A percentile compares a stretch with the other conserved stretches of the same genome.
Conservation (phyloP, 2,113 vertebrate species). For the Paradisaea rubra region DNA sequence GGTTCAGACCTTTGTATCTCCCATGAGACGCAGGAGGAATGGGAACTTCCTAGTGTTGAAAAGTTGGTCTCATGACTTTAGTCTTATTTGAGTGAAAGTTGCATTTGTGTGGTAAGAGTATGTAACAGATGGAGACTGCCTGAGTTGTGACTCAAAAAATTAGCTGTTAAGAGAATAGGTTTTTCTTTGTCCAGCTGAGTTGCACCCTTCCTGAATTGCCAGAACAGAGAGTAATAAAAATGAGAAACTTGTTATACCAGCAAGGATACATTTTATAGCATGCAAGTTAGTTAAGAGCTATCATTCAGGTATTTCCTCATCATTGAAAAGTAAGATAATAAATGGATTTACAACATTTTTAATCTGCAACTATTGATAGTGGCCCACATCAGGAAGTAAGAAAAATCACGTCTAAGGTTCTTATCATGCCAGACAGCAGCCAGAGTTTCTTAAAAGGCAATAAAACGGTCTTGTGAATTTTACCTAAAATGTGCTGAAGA, state of each 20-base stretch:
- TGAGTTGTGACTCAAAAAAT: neutral
- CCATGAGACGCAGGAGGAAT: accelerated
- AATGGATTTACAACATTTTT: neutral
- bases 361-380: neutral
- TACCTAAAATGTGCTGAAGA: neutral
- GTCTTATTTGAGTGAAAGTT: neutral
- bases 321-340: neutral
- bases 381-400: neutral
- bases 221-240: neutral
- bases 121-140: neutral
- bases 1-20: neutral
- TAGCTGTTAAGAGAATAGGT: neutral
- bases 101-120: neutral
- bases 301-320: neutral
- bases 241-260: neutral
- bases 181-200: neutral
- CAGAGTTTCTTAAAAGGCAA: neutral
- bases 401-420: neutral
- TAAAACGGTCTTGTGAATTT: neutral
- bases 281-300: neutral
- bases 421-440: neutral
- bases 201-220: neutral
- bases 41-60: neutral
- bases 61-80: neutral
- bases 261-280: neutral